Evolutionary conservation across 2,888 invertebrate genomes (phyloP).

Genomic region (Eucriotettix oculatus): DNA sequence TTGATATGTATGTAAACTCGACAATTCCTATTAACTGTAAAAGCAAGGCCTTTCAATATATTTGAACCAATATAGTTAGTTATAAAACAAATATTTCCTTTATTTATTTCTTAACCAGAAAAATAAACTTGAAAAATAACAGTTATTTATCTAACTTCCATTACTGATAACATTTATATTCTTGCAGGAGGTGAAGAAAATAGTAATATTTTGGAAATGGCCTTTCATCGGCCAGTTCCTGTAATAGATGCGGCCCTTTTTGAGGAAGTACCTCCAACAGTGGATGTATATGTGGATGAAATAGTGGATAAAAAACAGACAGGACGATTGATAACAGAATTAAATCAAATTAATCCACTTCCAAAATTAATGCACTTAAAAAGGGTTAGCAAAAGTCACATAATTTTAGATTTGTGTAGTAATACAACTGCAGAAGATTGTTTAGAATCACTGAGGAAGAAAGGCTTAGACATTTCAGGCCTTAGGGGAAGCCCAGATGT

Average conservation of each 20-base stretch:
- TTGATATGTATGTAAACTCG: too few relatives aligned
- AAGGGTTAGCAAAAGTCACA: neutral
- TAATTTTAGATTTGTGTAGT: neutral
- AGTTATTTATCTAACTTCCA: too few relatives aligned
- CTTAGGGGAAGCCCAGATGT: constrained; percentile 27
- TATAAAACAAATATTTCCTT: too few relatives aligned
- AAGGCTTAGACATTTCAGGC: constrained; percentile 6
- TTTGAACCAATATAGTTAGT: too few relatives aligned
- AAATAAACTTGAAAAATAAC: too few relatives aligned
- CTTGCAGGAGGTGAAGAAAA: too few relatives aligned
- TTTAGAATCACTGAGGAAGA: constrained; percentile 4
- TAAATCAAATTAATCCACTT: neutral
- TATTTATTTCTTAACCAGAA: too few relatives aligned
- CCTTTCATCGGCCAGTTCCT: neutral
- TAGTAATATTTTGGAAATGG: too few relatives aligned
- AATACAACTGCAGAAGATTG: constrained; percentile 1
- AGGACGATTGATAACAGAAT: neutral
- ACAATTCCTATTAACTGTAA: too few relatives aligned
- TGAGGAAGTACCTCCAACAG: neutral
- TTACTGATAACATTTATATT: too few relatives aligned
- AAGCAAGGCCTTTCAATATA: too few relatives aligned
- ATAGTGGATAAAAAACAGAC: neutral
- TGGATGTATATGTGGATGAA: neutral
- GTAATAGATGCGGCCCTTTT: neutral
- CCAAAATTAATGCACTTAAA: neutral